These are phyloP conservation scores for Tanytarsus gracilentus DNA, from an alignment of 2,888 invertebrate genomes.

Conservation along the genomic window DNA sequence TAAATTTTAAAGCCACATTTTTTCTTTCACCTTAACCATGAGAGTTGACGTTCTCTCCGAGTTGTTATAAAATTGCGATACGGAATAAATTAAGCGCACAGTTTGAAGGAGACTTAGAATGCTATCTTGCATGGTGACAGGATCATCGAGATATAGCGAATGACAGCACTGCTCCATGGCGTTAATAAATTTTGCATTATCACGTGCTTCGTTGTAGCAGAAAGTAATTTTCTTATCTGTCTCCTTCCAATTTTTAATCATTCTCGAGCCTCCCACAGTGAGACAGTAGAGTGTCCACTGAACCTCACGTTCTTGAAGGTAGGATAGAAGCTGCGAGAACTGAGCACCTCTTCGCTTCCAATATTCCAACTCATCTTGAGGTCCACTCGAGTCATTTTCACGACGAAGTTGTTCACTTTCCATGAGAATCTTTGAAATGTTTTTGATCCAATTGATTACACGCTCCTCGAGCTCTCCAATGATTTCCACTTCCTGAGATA, in stretches of 20 bases:
- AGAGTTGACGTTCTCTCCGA: constrained; percentile 91
- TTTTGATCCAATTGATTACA: constrained; percentile 70
- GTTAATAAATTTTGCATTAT: constrained; percentile 90
- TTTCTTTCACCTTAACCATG: constrained; percentile 73
- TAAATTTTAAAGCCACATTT: background rate
- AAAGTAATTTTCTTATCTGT: constrained; percentile 86
- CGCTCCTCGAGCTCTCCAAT: constrained; percentile 60
- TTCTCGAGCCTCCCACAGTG: constrained; percentile 65
- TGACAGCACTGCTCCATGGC: constrained; percentile 93
- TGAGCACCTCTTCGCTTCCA: constrained; percentile 94
- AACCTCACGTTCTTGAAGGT: constrained; percentile 66
- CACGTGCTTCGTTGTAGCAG: constrained; percentile 91
- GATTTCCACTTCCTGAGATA: constrained; percentile 58
- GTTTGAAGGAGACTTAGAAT: constrained; percentile 84
- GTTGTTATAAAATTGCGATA: constrained; percentile 93
- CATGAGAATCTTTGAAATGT: constrained; percentile 70
- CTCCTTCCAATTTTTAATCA: constrained; percentile 73
- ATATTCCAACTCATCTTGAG: constrained; percentile 90
- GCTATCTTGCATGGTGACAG: constrained; percentile 84
- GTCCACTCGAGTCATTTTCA: constrained; percentile 86
- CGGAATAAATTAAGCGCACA: constrained; percentile 84
- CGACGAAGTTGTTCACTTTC: constrained; percentile 87
- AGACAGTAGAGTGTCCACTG: constrained; percentile 67
- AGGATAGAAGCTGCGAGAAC: constrained; percentile 76
- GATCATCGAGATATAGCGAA: constrained; percentile 84